Conservation (phyloP, 1,140 invertebrate species). For the Conus ventricosus region DNA sequence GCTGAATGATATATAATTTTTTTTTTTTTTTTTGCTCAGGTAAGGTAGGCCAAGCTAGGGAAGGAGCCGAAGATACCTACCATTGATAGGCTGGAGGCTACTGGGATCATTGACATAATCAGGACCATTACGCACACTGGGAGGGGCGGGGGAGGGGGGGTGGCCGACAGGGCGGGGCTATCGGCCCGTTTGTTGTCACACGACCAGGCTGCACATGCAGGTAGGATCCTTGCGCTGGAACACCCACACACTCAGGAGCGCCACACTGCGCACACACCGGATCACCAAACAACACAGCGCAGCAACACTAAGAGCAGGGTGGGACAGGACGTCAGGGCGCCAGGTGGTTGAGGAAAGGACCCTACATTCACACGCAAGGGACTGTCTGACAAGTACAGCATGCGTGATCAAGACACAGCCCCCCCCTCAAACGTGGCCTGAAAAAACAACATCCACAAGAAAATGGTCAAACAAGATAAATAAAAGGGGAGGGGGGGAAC, state of each 20-base stretch:
- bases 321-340: no score
- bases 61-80: background rate
- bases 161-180: background rate
- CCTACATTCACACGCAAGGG: no score
- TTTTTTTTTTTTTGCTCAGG: no score
- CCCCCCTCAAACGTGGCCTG: no score
- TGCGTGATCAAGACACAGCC: no score
- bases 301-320: background rate
- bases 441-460: no score
- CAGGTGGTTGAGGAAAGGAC: no score
- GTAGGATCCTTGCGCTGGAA: slow-evolving; percentile 33
- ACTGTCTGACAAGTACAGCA: no score
- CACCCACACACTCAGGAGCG: background rate
- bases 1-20: no score
- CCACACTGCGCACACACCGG: background rate
- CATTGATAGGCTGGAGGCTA: slow-evolving; percentile 22
- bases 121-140: slow-evolving; percentile 14
- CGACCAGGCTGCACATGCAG: slow-evolving; percentile 16
- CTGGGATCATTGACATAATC: slow-evolving; percentile 35
- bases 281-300: background rate
- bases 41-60: no score
- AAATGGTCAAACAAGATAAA: no score
- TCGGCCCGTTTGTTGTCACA: background rate
- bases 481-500: no score
- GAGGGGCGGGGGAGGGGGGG: slow-evolving; percentile 28